phyloP scores from a whole-genome alignment of 2,113 vertebrate genomes.

The Tapirus terrestris region DNA sequence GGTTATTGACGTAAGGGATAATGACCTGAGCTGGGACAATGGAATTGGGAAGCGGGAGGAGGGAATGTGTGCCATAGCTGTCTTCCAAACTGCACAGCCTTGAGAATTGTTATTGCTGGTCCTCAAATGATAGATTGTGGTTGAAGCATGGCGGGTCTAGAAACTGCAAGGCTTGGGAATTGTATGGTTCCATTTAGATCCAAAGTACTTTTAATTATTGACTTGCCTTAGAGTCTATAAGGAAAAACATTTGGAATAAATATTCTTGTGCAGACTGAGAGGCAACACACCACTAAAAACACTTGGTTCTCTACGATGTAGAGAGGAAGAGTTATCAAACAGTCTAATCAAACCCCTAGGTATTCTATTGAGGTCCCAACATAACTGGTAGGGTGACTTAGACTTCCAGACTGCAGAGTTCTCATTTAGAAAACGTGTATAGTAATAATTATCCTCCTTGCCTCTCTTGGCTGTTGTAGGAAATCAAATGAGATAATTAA shows the following conservation, averaged over 20 bases:
- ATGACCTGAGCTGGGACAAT: background rate
- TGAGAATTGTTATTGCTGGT: background rate
- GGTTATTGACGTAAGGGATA: background rate
- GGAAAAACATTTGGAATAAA: conserved; percentile 13
- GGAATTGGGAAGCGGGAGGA: background rate
- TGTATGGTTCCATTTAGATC: background rate
- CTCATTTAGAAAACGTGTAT: background rate
- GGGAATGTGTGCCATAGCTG: background rate
- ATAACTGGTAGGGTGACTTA: background rate
- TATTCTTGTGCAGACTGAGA: background rate
- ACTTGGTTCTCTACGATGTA: background rate
- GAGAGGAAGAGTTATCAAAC: background rate
- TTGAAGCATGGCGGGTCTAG: background rate
- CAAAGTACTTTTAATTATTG: conserved; percentile 9
- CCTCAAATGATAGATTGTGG: background rate
- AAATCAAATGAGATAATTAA: conserved; percentile 37
- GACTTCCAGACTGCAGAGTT: background rate
- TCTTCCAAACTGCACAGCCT: background rate
- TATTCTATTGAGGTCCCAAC: background rate
- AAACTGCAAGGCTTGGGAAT: background rate
- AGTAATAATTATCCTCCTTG: background rate
- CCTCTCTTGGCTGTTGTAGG: background rate
- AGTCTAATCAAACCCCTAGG: background rate
- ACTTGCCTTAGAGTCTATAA: background rate
- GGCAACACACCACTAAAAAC: background rate